Conservation (phyloP, 2,113 vertebrate species). For the Mesitornis unicolor region DNA sequence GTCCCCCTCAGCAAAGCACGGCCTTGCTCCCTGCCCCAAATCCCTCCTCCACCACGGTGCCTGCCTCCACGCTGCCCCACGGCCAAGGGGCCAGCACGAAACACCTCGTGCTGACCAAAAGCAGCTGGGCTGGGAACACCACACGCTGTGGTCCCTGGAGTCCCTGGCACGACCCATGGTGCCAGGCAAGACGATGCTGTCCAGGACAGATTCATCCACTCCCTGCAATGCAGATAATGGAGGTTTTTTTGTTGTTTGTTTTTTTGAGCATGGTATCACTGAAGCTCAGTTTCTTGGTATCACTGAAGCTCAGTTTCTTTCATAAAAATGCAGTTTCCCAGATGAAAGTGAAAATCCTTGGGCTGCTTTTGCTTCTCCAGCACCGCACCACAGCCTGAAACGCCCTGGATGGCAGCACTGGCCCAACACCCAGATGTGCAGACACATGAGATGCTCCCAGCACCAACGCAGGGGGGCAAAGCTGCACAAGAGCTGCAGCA, state of each 20-base stretch:
- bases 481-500: neutral
- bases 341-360: neutral
- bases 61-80: neutral
- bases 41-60: fast-evolving
- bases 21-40: neutral
- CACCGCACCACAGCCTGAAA: neutral
- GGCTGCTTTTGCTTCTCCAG: neutral
- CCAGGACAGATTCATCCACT: neutral
- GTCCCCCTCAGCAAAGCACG: fast-evolving
- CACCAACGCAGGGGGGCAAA: too few relatives aligned
- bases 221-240: neutral
- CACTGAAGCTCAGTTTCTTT: neutral
- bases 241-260: neutral
- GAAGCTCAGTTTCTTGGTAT: too few relatives aligned
- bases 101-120: neutral
- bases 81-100: neutral
- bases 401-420: neutral
- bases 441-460: neutral
- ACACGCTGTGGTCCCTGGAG: fast-evolving
- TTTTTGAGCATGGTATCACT: too few relatives aligned
- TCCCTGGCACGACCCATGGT: neutral
- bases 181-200: neutral
- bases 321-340: neutral
- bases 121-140: fast-evolving
- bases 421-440: neutral